Conservation (phyloP, 2,888 invertebrate species). For the Piscicola geometra region DNA sequence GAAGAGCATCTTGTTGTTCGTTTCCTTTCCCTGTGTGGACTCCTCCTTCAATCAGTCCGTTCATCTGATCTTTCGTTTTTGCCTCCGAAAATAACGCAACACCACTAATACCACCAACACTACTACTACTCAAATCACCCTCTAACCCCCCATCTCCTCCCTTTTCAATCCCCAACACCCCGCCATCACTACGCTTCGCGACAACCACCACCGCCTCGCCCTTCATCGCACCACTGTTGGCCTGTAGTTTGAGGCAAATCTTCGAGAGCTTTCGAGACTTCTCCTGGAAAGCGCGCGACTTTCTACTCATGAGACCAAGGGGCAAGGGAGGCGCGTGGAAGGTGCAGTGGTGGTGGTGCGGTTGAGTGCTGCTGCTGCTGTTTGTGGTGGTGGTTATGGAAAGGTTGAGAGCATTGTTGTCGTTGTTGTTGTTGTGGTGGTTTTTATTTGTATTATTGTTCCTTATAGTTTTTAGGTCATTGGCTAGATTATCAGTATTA, state of each 20-base stretch:
- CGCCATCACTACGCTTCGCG: not conserved
- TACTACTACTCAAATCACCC: not conserved
- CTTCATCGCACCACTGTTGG: slow-evolving; percentile 18
- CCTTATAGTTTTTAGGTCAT: too few relatives aligned
- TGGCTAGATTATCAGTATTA: too few relatives aligned
- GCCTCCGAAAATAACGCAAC: not conserved
- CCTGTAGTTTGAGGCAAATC: slow-evolving; percentile 30
- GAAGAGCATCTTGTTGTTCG: not conserved
- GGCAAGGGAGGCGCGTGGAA: not conserved
- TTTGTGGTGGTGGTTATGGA: too few relatives aligned
- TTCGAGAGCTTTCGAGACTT: slow-evolving; percentile 20
- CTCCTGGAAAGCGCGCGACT: slow-evolving; percentile 17
- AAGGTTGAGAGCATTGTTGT: too few relatives aligned
- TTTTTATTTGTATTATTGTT: too few relatives aligned
- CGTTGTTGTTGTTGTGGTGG: not conserved
- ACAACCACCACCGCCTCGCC: not conserved
- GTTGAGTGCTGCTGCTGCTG: too few relatives aligned
- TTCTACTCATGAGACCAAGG: not conserved
- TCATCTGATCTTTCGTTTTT: too few relatives aligned
- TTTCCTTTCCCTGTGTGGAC: not conserved
- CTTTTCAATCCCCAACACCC: not conserved
- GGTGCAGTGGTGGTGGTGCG: not conserved
- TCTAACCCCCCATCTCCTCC: not conserved
- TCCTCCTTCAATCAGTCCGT: not conserved
- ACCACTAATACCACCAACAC: not conserved